A percentile compares a stretch with the other conserved stretches of the same genome.
Evolutionary conservation across 2,888 invertebrate genomes (phyloP).

Genomic region (Macrophya alboannulata): DNA sequence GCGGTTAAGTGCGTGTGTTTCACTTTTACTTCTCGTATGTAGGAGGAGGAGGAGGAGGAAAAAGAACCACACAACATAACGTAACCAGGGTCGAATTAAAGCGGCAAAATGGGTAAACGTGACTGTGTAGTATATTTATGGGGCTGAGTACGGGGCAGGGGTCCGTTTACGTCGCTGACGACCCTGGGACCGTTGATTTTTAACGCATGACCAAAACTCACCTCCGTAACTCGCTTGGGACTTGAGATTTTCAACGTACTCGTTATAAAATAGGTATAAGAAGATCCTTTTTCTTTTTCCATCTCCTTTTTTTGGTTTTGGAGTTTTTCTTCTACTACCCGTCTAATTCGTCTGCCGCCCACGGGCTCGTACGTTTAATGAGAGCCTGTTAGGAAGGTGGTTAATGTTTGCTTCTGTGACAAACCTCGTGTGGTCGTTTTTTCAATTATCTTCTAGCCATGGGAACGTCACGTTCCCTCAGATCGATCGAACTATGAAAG

Average conservation of each 20-base stretch:
- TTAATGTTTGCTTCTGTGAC: conserved; percentile 37
- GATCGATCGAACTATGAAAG: conserved; percentile 34
- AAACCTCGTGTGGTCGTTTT: conserved; percentile 16
- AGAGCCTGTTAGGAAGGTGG: neutral
- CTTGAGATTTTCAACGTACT: neutral
- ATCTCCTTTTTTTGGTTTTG: neutral
- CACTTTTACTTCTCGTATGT: conserved; percentile 24
- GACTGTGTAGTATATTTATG: neutral
- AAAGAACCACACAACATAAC: neutral
- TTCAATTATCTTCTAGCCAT: conserved; percentile 26
- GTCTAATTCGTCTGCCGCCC: neutral
- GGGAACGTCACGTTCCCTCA: conserved; percentile 34
- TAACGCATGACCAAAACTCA: conserved; percentile 6
- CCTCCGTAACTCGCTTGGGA: neutral
- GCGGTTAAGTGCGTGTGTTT: conserved; percentile 42
- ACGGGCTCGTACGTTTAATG: neutral
- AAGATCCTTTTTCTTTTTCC: neutral
- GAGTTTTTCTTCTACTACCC: neutral
- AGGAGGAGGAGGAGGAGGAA: neutral
- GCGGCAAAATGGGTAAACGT: neutral
- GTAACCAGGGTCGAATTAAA: conserved; percentile 20
- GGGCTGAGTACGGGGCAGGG: neutral
- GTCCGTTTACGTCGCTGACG: neutral
- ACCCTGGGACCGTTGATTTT: neutral
- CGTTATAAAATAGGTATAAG: conserved; percentile 11